Percentiles rank a stretch among this genome's conserved stretches.
phyloP scores from a whole-genome alignment of 1,140 invertebrate species.

The Apis florea region DNA sequence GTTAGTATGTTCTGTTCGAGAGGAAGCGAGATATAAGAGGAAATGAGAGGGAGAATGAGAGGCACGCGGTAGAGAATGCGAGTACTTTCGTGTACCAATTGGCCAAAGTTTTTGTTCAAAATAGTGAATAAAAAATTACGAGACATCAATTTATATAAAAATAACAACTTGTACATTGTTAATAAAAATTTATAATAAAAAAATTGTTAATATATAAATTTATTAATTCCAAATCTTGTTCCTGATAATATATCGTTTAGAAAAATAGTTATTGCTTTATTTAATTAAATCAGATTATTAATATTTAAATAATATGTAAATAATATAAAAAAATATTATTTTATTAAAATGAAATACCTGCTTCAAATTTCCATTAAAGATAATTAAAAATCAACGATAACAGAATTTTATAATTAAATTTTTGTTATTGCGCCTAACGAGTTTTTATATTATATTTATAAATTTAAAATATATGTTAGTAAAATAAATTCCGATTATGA shows the following conservation, averaged over 20 bases:
- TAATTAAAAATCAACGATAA: not conserved
- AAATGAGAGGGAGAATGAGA: slow-evolving; percentile 16
- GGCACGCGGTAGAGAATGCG: slow-evolving; percentile 40
- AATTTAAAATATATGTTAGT: not conserved
- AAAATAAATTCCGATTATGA: not conserved
- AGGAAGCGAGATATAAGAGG: not conserved
- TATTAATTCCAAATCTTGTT: not conserved
- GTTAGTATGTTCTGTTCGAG: slow-evolving; percentile 45
- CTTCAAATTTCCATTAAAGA: not conserved
- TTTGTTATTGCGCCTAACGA: not conserved
- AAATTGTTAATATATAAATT: not conserved
- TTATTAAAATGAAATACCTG: not conserved
- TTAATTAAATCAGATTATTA: not conserved
- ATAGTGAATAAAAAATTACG: slow-evolving; percentile 29
- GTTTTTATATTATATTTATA: not conserved
- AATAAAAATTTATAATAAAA: too few relatives aligned
- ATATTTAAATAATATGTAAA: not conserved
- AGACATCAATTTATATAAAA: not conserved
- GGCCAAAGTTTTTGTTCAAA: slow-evolving; percentile 21
- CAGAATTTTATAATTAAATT: not conserved
- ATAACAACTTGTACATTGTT: not conserved
- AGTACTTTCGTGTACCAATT: slow-evolving; percentile 32
- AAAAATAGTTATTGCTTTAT: not conserved
- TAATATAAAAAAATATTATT: not conserved
- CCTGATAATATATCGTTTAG: not conserved